A percentile compares a stretch with the other conserved stretches of the same genome.
Conservation (phyloP, 2,113 vertebrate genomes). For the Bettongia penicillata region DNA sequence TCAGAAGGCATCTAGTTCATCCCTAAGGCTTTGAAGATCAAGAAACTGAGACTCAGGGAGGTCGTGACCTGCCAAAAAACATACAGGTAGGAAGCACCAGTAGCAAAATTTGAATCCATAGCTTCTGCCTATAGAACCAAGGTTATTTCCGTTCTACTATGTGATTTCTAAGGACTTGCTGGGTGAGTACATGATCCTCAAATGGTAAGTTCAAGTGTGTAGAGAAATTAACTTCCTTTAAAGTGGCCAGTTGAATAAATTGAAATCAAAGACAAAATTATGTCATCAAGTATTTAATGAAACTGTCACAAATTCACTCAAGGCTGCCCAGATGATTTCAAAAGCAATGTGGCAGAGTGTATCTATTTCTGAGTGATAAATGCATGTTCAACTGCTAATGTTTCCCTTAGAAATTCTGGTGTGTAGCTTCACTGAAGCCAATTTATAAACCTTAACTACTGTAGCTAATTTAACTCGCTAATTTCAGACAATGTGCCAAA, state of each 20-base stretch:
- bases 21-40: not conserved
- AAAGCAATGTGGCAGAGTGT: slow-evolving; percentile 60
- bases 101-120: not conserved
- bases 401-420: slow-evolving; percentile 72
- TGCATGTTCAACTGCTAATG: slow-evolving; percentile 64
- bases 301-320: slow-evolving; percentile 59
- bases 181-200: not conserved
- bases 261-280: slow-evolving; percentile 72
- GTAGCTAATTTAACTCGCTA: slow-evolving; percentile 76
- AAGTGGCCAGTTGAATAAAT: slow-evolving; percentile 74
- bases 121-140: not conserved
- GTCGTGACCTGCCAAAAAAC: not conserved
- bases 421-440: slow-evolving; percentile 67
- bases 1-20: not conserved
- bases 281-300: slow-evolving; percentile 66
- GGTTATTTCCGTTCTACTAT: not conserved
- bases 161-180: not conserved
- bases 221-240: slow-evolving; percentile 69
- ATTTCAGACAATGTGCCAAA: slow-evolving; percentile 70
- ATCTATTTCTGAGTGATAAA: slow-evolving; percentile 79
- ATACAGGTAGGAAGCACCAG: not conserved
- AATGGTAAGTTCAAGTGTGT: slow-evolving; percentile 21
- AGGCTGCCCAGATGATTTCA: slow-evolving; percentile 60
- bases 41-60: not conserved
- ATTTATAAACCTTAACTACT: slow-evolving; percentile 82